These are phyloP conservation scores for Thera britannica DNA, from an alignment of 2,888 invertebrate genomes.

Conservation along the genomic window DNA sequence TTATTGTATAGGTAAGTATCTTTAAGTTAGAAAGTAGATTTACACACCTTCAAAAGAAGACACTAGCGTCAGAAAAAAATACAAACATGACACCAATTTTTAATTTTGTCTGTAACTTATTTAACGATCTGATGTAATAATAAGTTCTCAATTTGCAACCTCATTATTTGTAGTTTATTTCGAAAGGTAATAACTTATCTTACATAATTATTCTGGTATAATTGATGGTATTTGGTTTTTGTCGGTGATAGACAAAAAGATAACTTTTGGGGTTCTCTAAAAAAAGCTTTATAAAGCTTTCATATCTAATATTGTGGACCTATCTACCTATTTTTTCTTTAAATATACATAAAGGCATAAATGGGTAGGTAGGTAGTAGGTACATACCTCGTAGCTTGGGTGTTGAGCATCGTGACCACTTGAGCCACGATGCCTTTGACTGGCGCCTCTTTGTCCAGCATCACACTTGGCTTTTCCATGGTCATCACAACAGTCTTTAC, in stretches of 20 bases:
- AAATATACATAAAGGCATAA: too few relatives aligned
- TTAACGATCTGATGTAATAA: conserved; percentile 43
- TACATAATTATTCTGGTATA: too few relatives aligned
- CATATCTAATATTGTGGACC: too few relatives aligned
- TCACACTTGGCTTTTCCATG: conserved; percentile 69
- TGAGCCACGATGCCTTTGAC: conserved; percentile 81
- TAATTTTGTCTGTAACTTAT: conserved; percentile 26
- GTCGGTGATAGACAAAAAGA: not conserved
- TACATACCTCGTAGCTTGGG: conserved; percentile 79
- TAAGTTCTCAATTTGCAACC: conserved; percentile 40
- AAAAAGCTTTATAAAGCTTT: too few relatives aligned
- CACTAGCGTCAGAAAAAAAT: conserved; percentile 15
- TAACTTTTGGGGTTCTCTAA: not conserved
- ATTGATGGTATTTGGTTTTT: not conserved
- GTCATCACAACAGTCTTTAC: conserved; percentile 58
- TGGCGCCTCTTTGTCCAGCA: conserved; percentile 77
- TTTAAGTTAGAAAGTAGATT: conserved; percentile 20
- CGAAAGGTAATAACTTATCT: too few relatives aligned
- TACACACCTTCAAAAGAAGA: conserved; percentile 2
- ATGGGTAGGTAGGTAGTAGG: not conserved
- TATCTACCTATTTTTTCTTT: too few relatives aligned
- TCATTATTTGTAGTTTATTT: conserved; percentile 25
- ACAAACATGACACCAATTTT: conserved; percentile 31
- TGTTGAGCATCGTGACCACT: conserved; percentile 82
- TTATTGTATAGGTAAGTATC: not conserved